phyloP scores from a whole-genome alignment of 64 coral and sea anemone species.

The Acropora yongei region DNA sequence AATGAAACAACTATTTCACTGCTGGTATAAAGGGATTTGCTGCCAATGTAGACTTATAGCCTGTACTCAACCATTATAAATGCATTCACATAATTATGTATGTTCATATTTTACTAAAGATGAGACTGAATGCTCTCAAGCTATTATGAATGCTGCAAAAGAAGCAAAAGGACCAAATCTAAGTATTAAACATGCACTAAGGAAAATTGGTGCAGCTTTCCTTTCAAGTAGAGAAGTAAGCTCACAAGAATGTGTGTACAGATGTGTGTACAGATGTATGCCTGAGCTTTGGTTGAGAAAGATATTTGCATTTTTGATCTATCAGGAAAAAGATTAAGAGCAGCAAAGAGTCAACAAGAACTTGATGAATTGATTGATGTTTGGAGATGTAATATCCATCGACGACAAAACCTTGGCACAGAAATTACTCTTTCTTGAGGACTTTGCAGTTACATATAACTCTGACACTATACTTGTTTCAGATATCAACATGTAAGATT shows the following conservation, averaged over 20 bases:
- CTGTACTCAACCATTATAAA: constrained; percentile 53
- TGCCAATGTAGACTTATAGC: constrained; percentile 47
- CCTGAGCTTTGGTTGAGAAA: constrained; percentile 65
- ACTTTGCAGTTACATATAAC: constrained; percentile 41
- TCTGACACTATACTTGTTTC: constrained; percentile 25
- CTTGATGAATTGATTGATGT: not conserved
- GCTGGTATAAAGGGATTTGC: constrained; percentile 57
- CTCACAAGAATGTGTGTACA: constrained; percentile 73
- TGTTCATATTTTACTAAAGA: constrained; percentile 61
- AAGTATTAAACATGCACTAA: constrained; percentile 51
- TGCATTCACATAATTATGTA: constrained; percentile 9
- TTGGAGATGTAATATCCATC: constrained; percentile 45
- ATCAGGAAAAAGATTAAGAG: constrained; percentile 18
- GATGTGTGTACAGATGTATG: constrained; percentile 63
- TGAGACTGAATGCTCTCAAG: constrained; percentile 76
- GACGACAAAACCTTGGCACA: constrained; percentile 31
- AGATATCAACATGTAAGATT: constrained; percentile 17
- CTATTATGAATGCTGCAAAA: constrained; percentile 76
- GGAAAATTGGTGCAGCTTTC: constrained; percentile 66
- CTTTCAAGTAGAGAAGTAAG: constrained; percentile 72
- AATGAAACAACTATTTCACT: constrained; percentile 33
- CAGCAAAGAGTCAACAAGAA: not conserved
- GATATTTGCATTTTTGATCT: constrained; percentile 51
- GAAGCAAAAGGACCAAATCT: constrained; percentile 78
- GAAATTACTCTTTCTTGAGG: constrained; percentile 24